These are phyloP conservation scores for Unio pictorum DNA, from an alignment of 2,888 invertebrate species.

Conservation along the genomic window DNA sequence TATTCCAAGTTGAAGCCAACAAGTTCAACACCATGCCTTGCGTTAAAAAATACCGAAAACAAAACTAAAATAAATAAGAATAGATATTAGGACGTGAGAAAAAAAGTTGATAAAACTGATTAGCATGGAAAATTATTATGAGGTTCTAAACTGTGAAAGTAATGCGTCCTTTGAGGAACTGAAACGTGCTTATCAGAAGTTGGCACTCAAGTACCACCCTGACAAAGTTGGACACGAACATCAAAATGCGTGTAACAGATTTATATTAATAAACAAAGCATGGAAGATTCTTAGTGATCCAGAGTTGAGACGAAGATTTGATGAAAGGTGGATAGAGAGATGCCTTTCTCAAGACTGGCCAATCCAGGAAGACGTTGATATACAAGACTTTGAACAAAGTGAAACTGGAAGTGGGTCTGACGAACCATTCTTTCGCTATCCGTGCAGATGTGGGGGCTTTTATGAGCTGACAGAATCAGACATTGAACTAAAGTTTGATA, in stretches of 20 bases:
- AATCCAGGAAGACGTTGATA: slow-evolving; percentile 57
- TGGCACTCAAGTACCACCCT: slow-evolving; percentile 48
- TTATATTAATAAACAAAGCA: slow-evolving; percentile 50
- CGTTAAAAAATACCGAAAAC: too few relatives aligned
- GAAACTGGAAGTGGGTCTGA: not conserved
- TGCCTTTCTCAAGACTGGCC: slow-evolving; percentile 57
- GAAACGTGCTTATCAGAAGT: slow-evolving; percentile 42
- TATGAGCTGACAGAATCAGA: slow-evolving; percentile 49
- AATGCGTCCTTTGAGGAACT: slow-evolving; percentile 35
- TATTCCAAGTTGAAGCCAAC: too few relatives aligned
- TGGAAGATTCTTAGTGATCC: slow-evolving; percentile 60
- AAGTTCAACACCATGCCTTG: too few relatives aligned
- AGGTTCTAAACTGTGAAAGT: slow-evolving; percentile 33
- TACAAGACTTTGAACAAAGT: slow-evolving; percentile 52
- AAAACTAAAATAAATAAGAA: too few relatives aligned
- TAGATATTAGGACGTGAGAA: too few relatives aligned
- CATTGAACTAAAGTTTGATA: slow-evolving; percentile 49
- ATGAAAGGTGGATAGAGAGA: slow-evolving; percentile 56
- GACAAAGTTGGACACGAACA: slow-evolving; percentile 32
- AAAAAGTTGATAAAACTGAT: not conserved
- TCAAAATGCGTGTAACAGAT: slow-evolving; percentile 23
- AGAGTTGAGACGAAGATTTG: slow-evolving; percentile 49
- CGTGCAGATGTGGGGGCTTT: slow-evolving; percentile 60
- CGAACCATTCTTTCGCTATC: slow-evolving; percentile 23
- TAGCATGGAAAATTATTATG: slow-evolving; percentile 53